Evolutionary conservation across 2,888 invertebrate genomes (phyloP).

Genomic region (Metopia argyrocephala): DNA sequence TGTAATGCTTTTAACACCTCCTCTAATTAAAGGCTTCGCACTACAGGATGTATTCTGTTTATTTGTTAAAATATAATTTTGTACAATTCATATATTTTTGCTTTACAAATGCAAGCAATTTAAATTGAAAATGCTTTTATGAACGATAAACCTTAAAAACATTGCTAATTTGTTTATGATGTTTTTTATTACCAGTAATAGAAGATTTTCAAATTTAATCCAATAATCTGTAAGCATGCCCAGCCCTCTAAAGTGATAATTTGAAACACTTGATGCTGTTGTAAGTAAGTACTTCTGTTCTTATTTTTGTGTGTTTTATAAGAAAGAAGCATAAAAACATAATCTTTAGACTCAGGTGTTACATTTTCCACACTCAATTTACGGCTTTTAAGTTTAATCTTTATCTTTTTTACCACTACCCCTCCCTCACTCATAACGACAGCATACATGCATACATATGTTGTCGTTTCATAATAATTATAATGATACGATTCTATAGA

Average conservation of each 20-base stretch:
- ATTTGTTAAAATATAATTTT: neutral
- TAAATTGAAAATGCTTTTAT: too few species aligned
- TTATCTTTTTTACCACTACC: slow-evolving; percentile 22
- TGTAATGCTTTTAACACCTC: neutral
- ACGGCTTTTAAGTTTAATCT: slow-evolving; percentile 60
- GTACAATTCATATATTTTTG: too few species aligned
- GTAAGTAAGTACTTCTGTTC: neutral
- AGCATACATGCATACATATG: neutral
- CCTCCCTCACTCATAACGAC: neutral
- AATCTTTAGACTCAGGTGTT: slow-evolving; percentile 70
- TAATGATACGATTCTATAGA: slow-evolving; percentile 17
- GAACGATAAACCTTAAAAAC: neutral
- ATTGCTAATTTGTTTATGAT: slow-evolving; percentile 60
- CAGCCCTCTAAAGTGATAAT: slow-evolving; percentile 46
- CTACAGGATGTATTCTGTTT: neutral
- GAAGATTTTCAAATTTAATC: slow-evolving; percentile 42
- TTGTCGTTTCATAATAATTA: slow-evolving; percentile 10
- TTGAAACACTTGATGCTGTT: slow-evolving; percentile 43
- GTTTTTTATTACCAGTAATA: slow-evolving; percentile 33
- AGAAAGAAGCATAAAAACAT: too few species aligned
- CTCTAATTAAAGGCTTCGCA: neutral
- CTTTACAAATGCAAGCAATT: neutral
- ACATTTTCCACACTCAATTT: slow-evolving; percentile 71
- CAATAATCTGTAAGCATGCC: slow-evolving; percentile 54
- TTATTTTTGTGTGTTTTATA: too few species aligned